phyloP scores from a whole-genome alignment of 92 coral and sea anemone genomes.

The Palythoa caribaeorum region DNA sequence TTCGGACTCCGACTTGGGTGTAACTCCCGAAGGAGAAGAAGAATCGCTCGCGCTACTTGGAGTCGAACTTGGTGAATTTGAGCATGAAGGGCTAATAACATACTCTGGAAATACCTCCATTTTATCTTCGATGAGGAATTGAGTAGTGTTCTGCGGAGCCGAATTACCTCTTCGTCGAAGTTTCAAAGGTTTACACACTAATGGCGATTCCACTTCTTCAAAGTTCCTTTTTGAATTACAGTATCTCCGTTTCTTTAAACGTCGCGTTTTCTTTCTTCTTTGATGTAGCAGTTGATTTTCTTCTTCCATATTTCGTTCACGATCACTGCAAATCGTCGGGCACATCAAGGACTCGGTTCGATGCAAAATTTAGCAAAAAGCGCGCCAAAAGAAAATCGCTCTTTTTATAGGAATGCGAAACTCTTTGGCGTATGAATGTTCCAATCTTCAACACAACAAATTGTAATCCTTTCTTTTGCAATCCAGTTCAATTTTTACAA shows the following conservation, averaged over 20 bases:
- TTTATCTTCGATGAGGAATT: conserved; percentile 94
- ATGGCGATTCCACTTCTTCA: conserved; percentile 16
- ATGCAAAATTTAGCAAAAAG: neutral
- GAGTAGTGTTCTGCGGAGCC: conserved; percentile 98
- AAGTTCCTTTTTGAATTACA: conserved; percentile 30
- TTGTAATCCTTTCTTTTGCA: neutral
- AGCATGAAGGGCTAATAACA: conserved; percentile 56
- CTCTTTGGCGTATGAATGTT: neutral
- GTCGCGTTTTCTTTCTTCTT: conserved; percentile 73
- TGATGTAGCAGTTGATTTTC: conserved; percentile 29
- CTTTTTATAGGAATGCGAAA: neutral
- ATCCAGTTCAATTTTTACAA: neutral
- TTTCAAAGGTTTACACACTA: conserved; percentile 64
- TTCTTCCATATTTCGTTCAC: conserved; percentile 37
- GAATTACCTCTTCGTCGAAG: conserved; percentile 63
- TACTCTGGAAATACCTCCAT: conserved; percentile 71
- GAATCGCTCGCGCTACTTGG: conserved; percentile 70
- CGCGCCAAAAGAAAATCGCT: conserved; percentile 17
- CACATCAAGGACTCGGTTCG: conserved; percentile 18
- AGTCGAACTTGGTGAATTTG: conserved; percentile 61
- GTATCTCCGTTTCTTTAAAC: conserved; percentile 79
- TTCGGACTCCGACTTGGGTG: conserved; percentile 73
- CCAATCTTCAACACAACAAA: neutral
- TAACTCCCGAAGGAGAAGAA: conserved; percentile 70
- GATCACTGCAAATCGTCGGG: neutral